Evolutionary conservation across 2,113 vertebrate genomes (phyloP).

Genomic region (Aix galericulata): DNA sequence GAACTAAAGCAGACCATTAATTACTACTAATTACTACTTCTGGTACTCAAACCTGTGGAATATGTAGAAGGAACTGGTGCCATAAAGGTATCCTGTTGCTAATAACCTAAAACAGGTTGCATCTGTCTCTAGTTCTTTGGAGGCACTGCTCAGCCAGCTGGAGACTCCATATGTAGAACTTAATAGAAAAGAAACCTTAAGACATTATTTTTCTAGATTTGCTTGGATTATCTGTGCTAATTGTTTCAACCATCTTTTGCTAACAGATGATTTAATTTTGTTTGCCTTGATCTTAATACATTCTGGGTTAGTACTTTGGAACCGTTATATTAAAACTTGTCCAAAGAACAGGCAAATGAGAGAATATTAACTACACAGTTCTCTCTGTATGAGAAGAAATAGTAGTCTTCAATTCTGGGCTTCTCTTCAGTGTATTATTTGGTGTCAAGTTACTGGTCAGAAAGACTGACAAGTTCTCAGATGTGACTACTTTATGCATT

Average conservation of each 20-base stretch:
- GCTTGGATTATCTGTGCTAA: neutral
- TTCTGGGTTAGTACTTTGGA: neutral
- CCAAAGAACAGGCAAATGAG: neutral
- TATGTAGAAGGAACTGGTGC: neutral
- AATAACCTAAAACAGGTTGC: too few species aligned
- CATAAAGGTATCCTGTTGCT: neutral
- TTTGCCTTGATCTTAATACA: neutral
- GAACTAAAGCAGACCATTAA: neutral
- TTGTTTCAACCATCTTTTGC: neutral
- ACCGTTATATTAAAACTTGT: neutral
- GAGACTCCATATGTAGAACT: neutral
- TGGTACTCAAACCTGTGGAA: neutral
- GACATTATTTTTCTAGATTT: neutral
- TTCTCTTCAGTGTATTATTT: neutral
- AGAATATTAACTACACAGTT: neutral
- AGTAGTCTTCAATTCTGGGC: neutral
- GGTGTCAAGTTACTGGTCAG: neutral
- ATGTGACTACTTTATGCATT: neutral
- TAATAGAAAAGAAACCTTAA: neutral
- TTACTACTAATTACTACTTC: neutral
- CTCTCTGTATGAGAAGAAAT: neutral
- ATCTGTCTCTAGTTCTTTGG: neutral
- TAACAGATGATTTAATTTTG: neutral
- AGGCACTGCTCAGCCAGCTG: neutral
- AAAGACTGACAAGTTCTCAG: neutral